These are phyloP conservation scores for Oreochromis mossambicus DNA, from an alignment of 2,797 vertebrate genomes.

Conservation along the genomic window DNA sequence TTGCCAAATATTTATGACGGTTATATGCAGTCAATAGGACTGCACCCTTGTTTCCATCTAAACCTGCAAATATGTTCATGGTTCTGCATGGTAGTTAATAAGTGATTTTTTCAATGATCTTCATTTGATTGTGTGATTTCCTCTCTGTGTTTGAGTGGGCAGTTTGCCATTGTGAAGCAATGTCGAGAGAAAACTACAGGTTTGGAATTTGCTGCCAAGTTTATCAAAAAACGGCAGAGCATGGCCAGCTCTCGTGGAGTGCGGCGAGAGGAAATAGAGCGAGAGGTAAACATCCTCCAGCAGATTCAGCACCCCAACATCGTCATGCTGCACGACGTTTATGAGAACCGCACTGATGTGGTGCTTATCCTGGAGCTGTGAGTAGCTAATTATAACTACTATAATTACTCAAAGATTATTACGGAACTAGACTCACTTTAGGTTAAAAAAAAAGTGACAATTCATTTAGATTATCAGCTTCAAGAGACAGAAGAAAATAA, in stretches of 20 bases:
- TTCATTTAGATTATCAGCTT: not conserved
- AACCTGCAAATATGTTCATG: not conserved
- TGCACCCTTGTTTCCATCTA: not conserved
- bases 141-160: slow-evolving; percentile 77
- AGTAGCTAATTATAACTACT: slow-evolving; percentile 2
- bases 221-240: slow-evolving; percentile 95
- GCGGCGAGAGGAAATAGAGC: slow-evolving; percentile 89
- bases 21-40: not conserved
- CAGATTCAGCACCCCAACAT: slow-evolving; percentile 88
- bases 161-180: slow-evolving; percentile 94
- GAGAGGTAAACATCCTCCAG: slow-evolving; percentile 90
- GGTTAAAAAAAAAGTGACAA: no score
- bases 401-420: not conserved
- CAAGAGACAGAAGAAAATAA: not conserved
- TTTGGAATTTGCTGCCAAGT: slow-evolving; percentile 87
- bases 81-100: not conserved
- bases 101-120: rapidly evolving
- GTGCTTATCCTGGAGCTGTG: slow-evolving; percentile 90
- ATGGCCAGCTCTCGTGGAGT: slow-evolving; percentile 87
- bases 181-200: slow-evolving; percentile 86
- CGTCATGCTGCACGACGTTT: slow-evolving; percentile 89
- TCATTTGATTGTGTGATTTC: not conserved
- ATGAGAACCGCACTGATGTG: slow-evolving; percentile 93
- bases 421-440: not conserved
- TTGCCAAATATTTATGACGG: not conserved